Percentiles rank a stretch among this genome's conserved stretches.
These are phyloP conservation scores for Trypoxylon attenuatum DNA, from an alignment of 2,888 invertebrate species.

Conservation along the genomic window DNA sequence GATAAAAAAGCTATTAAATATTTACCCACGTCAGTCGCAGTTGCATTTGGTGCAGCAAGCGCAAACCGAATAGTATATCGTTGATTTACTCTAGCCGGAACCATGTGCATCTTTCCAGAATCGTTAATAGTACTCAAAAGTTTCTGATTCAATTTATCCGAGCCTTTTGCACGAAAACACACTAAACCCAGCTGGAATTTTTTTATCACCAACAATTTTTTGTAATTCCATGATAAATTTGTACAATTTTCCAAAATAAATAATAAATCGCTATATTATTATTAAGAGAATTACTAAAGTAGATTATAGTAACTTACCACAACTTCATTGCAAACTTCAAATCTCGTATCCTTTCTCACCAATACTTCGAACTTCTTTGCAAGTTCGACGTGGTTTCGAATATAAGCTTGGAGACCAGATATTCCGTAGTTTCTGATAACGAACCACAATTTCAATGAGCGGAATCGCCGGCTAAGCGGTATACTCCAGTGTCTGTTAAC, in stretches of 20 bases:
- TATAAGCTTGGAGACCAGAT: conserved; percentile 93
- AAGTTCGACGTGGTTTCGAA: conserved; percentile 91
- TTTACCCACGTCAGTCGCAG: conserved; percentile 86
- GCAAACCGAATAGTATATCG: conserved; percentile 96
- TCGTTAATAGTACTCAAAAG: conserved; percentile 94
- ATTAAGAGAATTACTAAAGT: background rate
- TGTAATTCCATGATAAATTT: background rate
- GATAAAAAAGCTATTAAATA: too few species aligned
- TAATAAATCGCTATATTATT: background rate
- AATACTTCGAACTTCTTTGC: conserved; percentile 92
- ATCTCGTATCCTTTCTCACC: conserved; percentile 88
- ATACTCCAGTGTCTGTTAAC: conserved; percentile 98
- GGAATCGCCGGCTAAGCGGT: conserved; percentile 94
- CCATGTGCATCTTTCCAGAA: conserved; percentile 97
- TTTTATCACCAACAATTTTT: background rate
- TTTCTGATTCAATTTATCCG: conserved; percentile 90
- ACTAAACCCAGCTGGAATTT: conserved; percentile 87
- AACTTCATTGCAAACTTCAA: conserved; percentile 95
- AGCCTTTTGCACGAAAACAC: conserved; percentile 90
- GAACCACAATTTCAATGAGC: conserved; percentile 98
- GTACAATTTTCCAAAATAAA: background rate
- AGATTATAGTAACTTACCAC: conserved; percentile 78
- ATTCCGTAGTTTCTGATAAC: conserved; percentile 96
- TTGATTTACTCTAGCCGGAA: conserved; percentile 92
- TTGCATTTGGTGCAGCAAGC: conserved; percentile 92